Evolutionary conservation across 1,140 invertebrate genomes (phyloP).

Genomic region (Sycobia sp.): DNA sequence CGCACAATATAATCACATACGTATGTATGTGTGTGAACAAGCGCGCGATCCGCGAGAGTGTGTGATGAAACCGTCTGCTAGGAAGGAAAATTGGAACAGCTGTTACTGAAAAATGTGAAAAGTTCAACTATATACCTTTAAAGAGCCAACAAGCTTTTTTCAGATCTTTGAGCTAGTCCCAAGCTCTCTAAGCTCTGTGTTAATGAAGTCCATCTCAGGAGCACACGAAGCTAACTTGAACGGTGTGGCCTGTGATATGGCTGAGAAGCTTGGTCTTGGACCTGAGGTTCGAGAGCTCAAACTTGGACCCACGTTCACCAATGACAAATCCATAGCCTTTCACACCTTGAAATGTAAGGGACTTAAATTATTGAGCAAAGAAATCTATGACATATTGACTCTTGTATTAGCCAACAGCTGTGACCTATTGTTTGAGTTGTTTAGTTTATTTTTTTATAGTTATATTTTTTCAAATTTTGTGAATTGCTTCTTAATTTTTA

Average conservation of each 20-base stretch:
- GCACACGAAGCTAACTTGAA: slow-evolving; percentile 22
- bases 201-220: slow-evolving; percentile 30
- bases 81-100: slow-evolving; percentile 34
- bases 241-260: slow-evolving; percentile 60
- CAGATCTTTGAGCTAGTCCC: slow-evolving; percentile 7
- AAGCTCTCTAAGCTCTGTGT: slow-evolving; percentile 4
- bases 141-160: slow-evolving; percentile 6
- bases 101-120: slow-evolving; percentile 36
- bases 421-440: slow-evolving; percentile 7
- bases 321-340: slow-evolving; percentile 74
- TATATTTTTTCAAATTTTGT: background rate
- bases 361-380: background rate
- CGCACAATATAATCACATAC: slow-evolving; percentile 6
- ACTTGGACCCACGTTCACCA: slow-evolving; percentile 79
- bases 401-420: slow-evolving; percentile 19
- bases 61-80: slow-evolving; percentile 38
- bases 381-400: background rate
- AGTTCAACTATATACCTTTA: background rate
- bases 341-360: slow-evolving; percentile 87
- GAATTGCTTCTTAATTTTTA: background rate
- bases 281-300: slow-evolving; percentile 78
- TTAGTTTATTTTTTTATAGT: background rate
- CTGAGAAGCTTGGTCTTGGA: slow-evolving; percentile 76
- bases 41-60: slow-evolving; percentile 25
- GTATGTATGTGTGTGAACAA: slow-evolving; percentile 13